These are phyloP conservation scores for Peromyscus attwateri DNA, from an alignment of 2,797 vertebrate genomes.

Conservation along the genomic window DNA sequence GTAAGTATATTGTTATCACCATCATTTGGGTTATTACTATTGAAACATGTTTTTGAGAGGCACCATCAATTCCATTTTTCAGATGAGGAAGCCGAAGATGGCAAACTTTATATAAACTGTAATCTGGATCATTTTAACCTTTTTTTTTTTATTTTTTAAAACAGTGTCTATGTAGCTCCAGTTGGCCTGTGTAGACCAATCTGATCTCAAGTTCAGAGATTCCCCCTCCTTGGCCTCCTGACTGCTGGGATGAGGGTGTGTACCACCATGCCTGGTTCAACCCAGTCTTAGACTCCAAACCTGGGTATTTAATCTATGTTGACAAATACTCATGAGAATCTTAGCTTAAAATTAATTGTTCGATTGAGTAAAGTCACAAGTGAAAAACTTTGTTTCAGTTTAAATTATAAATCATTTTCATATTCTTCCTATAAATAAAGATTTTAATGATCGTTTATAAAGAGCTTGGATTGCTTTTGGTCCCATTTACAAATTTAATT, in stretches of 20 bases:
- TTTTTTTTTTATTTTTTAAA: background rate
- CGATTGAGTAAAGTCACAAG: conserved; percentile 61
- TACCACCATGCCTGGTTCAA: background rate
- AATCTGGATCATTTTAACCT: background rate
- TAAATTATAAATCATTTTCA: conserved; percentile 61
- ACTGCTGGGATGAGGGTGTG: background rate
- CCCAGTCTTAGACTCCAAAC: background rate
- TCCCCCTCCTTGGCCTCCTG: background rate
- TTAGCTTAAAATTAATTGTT: conserved; percentile 68
- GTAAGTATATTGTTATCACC: background rate
- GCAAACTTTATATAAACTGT: conserved; percentile 38
- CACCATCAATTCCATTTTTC: background rate
- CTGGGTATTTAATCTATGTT: conserved; percentile 7
- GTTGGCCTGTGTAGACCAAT: background rate
- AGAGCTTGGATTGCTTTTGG: conserved; percentile 61
- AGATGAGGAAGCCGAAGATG: conserved; percentile 32
- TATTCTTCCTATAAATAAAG: conserved; percentile 53
- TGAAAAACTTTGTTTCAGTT: conserved; percentile 55
- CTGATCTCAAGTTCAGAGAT: background rate
- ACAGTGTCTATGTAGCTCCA: background rate
- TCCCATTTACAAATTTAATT: conserved; percentile 70
- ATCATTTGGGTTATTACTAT: conserved; percentile 29
- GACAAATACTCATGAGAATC: conserved; percentile 30
- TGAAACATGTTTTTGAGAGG: background rate
- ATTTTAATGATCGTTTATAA: conserved; percentile 58